Percentiles rank a stretch among this genome's conserved stretches.
phyloP scores from a whole-genome alignment of 2,888 invertebrate genomes.

The Asteroscopus sphinx region DNA sequence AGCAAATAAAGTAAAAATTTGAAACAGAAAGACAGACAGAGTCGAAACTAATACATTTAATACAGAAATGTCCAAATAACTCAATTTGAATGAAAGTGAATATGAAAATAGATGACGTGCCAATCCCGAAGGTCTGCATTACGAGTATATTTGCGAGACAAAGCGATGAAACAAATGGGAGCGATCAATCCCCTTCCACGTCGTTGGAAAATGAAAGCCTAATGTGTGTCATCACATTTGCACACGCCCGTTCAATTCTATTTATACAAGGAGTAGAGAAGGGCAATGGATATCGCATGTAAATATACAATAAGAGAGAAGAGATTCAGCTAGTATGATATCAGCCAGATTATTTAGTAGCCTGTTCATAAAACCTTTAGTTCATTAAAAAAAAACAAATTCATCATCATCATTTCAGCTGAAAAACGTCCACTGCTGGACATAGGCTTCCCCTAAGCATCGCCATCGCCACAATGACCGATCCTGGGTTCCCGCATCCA shows the following conservation, averaged over 20 bases:
- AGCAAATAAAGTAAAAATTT: background rate
- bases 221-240: slow-evolving; percentile 87
- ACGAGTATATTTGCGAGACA: slow-evolving; percentile 61
- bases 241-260: slow-evolving; percentile 79
- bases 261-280: slow-evolving; percentile 53
- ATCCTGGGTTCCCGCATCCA: too few relatives aligned
- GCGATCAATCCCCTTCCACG: slow-evolving; percentile 77
- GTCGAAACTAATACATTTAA: slow-evolving; percentile 25
- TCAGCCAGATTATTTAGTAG: too few relatives aligned
- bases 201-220: slow-evolving; percentile 78
- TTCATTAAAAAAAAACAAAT: too few relatives aligned
- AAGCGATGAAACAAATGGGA: slow-evolving; percentile 75
- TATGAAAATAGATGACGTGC: slow-evolving; percentile 63
- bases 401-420: too few relatives aligned
- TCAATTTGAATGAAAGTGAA: slow-evolving; percentile 62
- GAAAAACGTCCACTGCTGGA: too few relatives aligned
- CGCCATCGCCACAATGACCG: too few relatives aligned
- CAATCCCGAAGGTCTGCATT: slow-evolving; percentile 51
- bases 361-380: too few relatives aligned
- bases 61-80: slow-evolving; percentile 44
- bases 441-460: too few relatives aligned
- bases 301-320: too few relatives aligned
- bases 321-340: too few relatives aligned
- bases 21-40: background rate
- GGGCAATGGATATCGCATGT: slow-evolving; percentile 1